phyloP scores from a whole-genome alignment of 2,888 invertebrate species.

The Coleophora flavipennella region DNA sequence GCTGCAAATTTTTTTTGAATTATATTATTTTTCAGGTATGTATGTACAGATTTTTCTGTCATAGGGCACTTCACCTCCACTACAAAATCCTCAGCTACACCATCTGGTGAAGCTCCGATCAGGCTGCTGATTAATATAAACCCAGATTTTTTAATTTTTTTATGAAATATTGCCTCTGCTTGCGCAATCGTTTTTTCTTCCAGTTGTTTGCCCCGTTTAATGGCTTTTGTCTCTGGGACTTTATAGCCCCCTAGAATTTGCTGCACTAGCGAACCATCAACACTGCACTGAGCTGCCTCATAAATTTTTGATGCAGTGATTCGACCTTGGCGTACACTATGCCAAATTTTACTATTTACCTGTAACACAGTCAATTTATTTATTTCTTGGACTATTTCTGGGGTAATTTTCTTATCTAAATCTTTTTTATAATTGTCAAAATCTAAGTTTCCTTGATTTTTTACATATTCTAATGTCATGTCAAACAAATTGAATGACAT shows the following conservation, averaged over 20 bases:
- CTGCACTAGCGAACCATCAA: conserved; percentile 2
- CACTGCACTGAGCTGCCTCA: conserved; percentile 2
- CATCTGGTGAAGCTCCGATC: conserved; percentile 10
- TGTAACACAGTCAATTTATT: conserved; percentile 1
- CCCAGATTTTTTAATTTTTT: conserved; percentile 2
- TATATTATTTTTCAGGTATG: conserved; percentile 1
- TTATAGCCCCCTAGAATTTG: conserved; percentile 3
- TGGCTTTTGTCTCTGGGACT: conserved; percentile 1
- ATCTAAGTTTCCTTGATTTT: neutral
- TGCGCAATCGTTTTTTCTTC: conserved; percentile 2
- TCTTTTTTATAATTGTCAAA: neutral
- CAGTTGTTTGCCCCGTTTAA: conserved; percentile 3
- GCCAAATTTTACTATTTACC: conserved; percentile 5
- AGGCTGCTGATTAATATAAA: conserved; percentile 2
- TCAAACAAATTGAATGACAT: conserved; percentile 1
- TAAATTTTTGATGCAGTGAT: conserved; percentile 6
- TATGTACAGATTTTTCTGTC: conserved; percentile 1
- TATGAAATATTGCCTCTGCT: neutral
- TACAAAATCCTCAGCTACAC: conserved; percentile 3
- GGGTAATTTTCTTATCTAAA: neutral
- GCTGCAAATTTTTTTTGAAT: conserved; percentile 8
- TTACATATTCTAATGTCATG: neutral
- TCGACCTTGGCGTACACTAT: conserved; percentile 5
- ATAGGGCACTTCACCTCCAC: conserved; percentile 9
- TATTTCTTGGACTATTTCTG: conserved; percentile 1